Conservation (phyloP, 2,888 invertebrate genomes). For the Pterostichus madidus region DNA sequence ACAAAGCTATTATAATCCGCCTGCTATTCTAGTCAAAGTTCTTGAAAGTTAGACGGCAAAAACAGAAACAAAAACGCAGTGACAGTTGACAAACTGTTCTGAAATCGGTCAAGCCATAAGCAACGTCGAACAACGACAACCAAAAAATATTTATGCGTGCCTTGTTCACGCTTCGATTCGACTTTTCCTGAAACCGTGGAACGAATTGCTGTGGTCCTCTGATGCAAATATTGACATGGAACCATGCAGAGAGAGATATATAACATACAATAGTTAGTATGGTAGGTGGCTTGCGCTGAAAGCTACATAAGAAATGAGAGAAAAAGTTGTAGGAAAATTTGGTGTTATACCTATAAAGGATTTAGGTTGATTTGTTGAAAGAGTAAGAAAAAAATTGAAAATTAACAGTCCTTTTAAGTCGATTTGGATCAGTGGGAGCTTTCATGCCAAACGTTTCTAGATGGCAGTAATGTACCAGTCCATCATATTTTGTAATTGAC, state of each 20-base stretch:
- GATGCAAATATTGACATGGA: slow-evolving; percentile 43
- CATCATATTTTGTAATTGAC: too few species aligned
- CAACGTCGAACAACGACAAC: slow-evolving; percentile 4
- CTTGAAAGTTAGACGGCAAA: slow-evolving; percentile 35
- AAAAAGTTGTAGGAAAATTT: background rate
- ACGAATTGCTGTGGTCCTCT: slow-evolving; percentile 24
- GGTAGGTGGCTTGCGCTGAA: slow-evolving; percentile 12
- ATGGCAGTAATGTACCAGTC: too few species aligned
- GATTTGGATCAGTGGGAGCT: too few species aligned
- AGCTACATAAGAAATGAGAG: slow-evolving; percentile 37
- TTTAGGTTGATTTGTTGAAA: too few species aligned
- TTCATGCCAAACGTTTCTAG: too few species aligned
- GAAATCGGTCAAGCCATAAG: slow-evolving; percentile 31
- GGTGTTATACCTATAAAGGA: too few species aligned
- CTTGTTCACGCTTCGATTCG: slow-evolving; percentile 40
- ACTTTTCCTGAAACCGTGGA: slow-evolving; percentile 15
- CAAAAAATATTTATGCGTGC: slow-evolving; percentile 26
- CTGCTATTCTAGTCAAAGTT: slow-evolving; percentile 4
- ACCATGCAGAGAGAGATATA: background rate
- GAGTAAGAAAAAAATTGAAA: too few species aligned
- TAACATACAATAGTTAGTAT: background rate
- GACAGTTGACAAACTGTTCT: slow-evolving; percentile 45
- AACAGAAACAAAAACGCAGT: slow-evolving; percentile 34
- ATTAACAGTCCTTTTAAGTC: too few species aligned
- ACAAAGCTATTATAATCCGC: slow-evolving; percentile 18